Percentiles rank a stretch among this genome's conserved stretches.
Evolutionary conservation across 2,888 invertebrate species (phyloP).

Genomic region (Euzophera pinguis): DNA sequence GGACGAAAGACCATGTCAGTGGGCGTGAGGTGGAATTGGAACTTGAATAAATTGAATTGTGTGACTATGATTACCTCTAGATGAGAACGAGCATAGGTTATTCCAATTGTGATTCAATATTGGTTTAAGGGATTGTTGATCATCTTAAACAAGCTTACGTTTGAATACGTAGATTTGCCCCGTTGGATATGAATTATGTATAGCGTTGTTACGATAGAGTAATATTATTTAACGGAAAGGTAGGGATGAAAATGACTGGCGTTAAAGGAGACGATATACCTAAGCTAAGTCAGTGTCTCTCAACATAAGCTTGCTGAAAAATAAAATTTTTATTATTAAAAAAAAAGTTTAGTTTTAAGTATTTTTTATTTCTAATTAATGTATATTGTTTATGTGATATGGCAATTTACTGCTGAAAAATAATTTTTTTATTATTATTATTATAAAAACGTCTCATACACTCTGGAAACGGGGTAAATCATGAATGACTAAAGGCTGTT

Average conservation of each 20-base stretch:
- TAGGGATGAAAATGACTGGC: constrained; percentile 29
- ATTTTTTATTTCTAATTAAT: no score
- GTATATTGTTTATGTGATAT: no score
- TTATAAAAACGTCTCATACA: no score
- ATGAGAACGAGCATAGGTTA: constrained; percentile 43
- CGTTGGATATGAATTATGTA: constrained; percentile 2
- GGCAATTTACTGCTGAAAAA: no score
- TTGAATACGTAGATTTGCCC: constrained; percentile 11
- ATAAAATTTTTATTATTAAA: no score
- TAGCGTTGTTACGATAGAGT: constrained; percentile 15
- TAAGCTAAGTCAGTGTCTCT: neutral
- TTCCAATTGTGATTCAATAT: constrained; percentile 41
- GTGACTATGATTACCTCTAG: constrained; percentile 53
- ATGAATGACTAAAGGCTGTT: no score
- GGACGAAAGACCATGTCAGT: constrained; percentile 49
- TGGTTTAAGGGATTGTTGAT: constrained; percentile 38
- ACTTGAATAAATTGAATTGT: constrained; percentile 67
- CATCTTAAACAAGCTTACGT: constrained; percentile 11
- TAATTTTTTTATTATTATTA: no score
- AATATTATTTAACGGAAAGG: constrained; percentile 15
- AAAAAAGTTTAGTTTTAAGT: no score
- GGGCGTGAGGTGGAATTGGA: constrained; percentile 57
- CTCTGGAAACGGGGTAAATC: no score
- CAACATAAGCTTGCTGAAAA: no score
- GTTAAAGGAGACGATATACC: constrained; percentile 45